Conservation (phyloP, 2,888 invertebrate species). For the Teleiodes luculella region DNA sequence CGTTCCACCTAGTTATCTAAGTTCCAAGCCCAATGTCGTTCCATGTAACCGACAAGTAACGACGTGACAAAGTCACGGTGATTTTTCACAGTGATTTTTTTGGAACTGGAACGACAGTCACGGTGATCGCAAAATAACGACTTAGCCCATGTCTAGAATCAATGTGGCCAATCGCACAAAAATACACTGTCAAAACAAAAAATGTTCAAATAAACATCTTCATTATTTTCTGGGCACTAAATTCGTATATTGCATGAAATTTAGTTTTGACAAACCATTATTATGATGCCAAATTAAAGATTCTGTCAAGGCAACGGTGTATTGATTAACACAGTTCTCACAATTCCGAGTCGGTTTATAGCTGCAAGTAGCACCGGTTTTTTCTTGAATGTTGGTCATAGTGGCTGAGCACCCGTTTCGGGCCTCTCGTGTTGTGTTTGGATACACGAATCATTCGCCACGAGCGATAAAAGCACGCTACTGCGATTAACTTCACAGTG, state of each 20-base stretch:
- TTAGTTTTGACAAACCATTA: neutral
- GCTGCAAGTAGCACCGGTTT: neutral
- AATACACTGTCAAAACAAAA: neutral
- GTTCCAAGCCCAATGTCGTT: too few relatives aligned
- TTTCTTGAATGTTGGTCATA: neutral
- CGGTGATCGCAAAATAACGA: too few relatives aligned
- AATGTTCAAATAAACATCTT: neutral
- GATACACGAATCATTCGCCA: neutral
- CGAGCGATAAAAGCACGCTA: neutral
- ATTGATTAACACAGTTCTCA: neutral
- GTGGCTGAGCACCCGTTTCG: neutral
- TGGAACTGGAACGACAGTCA: too few relatives aligned
- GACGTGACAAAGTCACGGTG: too few relatives aligned
- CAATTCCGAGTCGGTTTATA: neutral
- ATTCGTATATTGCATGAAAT: neutral
- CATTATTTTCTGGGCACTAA: neutral
- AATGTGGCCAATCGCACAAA: slow-evolving; percentile 5
- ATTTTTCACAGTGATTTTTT: too few relatives aligned
- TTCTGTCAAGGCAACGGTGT: neutral
- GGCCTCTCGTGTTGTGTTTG: neutral
- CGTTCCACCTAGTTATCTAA: too few relatives aligned
- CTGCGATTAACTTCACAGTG: slow-evolving; percentile 12
- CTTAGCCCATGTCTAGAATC: too few relatives aligned
- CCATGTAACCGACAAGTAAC: too few relatives aligned
- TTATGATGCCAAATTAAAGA: neutral